phyloP scores from a whole-genome alignment of 2,113 vertebrate genomes.

The Grantiella picta region DNA sequence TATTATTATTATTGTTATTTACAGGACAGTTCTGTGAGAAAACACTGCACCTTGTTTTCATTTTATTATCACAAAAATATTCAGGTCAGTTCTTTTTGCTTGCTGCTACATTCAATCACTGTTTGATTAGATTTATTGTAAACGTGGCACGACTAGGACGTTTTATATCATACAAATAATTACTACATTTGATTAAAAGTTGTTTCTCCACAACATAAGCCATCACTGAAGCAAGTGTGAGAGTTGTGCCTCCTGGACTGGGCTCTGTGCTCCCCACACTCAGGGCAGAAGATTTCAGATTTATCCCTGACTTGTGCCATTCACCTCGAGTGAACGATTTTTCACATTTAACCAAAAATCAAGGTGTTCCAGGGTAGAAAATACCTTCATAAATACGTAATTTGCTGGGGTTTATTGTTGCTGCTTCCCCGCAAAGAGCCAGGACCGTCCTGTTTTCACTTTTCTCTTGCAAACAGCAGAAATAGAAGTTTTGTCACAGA shows the following conservation, averaged over 20 bases:
- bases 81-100: neutral
- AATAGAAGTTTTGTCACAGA: accelerated
- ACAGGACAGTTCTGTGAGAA: neutral
- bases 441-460: neutral
- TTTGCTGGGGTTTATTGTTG: neutral
- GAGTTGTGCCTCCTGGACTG: neutral
- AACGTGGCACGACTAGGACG: accelerated
- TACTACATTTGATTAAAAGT: neutral
- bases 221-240: accelerated
- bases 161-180: neutral
- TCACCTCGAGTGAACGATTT: accelerated
- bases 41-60: neutral
- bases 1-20: neutral
- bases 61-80: neutral
- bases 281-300: neutral
- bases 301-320: neutral
- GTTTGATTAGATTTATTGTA: neutral
- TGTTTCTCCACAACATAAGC: neutral
- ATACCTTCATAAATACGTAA: accelerated
- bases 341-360: neutral
- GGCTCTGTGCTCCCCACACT: too few relatives aligned
- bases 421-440: neutral
- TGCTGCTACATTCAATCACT: neutral
- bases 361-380: neutral
- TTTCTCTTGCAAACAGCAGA: neutral